Evolutionary conservation across 2,113 vertebrate genomes (phyloP).

Genomic region (Pachycephala philippinensis): DNA sequence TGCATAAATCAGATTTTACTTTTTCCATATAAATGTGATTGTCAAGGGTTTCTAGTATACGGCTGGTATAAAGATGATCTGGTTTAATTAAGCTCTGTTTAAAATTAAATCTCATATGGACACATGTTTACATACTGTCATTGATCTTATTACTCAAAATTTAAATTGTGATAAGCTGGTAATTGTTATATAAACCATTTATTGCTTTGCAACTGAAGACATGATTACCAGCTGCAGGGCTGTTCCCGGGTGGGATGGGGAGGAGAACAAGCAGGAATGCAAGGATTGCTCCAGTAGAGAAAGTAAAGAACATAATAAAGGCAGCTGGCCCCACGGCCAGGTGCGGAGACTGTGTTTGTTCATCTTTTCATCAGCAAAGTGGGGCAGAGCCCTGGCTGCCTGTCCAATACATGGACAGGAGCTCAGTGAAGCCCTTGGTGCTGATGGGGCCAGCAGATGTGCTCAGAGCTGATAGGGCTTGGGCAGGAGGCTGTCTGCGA

Average conservation of each 20-base stretch:
- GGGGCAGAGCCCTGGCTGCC: neutral
- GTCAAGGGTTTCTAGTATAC: neutral
- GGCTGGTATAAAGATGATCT: neutral
- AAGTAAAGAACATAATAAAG: neutral
- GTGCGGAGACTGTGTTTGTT: neutral
- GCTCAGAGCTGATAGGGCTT: neutral
- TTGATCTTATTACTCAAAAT: neutral
- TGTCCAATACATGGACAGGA: neutral
- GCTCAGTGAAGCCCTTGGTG: neutral
- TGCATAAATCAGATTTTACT: neutral
- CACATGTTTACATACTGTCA: neutral
- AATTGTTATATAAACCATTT: neutral
- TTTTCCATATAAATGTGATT: neutral
- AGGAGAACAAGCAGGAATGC: neutral
- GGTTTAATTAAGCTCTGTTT: neutral
- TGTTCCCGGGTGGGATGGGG: neutral
- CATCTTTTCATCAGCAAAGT: neutral
- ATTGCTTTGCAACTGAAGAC: neutral
- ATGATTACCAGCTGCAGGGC: neutral
- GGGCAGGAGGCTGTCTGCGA: neutral
- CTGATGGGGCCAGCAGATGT: neutral
- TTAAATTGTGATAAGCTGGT: neutral
- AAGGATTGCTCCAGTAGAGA: neutral
- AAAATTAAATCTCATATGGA: neutral
- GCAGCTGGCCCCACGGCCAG: neutral